Base-by-base conservation (phyloP, 2,113 vertebrate species). In the Butastur rufipennis region DNA sequence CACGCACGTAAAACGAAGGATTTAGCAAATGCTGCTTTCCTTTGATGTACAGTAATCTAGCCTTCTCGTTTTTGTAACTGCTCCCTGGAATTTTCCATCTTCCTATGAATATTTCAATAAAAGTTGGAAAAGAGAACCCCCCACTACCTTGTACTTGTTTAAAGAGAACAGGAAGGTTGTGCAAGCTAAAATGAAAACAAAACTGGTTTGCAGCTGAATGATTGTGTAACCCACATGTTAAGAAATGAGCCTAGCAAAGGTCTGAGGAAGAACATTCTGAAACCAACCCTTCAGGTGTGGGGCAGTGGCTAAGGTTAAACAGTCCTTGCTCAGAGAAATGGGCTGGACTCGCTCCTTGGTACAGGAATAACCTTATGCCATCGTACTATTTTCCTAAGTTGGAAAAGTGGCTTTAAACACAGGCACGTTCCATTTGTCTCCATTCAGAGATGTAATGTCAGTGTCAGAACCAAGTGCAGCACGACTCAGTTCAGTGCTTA, bases 151-250 rank as follows among this genome's bases (percentile, higher is more conserved):
- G 42, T 70, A 26, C 19, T 56, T 27, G 5, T 75, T 82, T 85
- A 36, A 94, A 95, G 94, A 50, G 61, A 83, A 29, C 56, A 85
- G 67, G 62, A 72, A 74, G 18, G 52, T 81, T 93, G 86, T 88
- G 86, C 48, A 94, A 96, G 77, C 26, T 70, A 81, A 79, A 82
- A 87, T 38, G 27, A 65, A 95, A 86, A 85, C 80, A 92, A 78
- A 95, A 32, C 73, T 79, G 66, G 23, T 59, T 91, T 95, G 59
- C 56, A 59, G 56, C 36, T 45, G 61, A 79, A 20, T 20, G 50
- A 42, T 92, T 96, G 92, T 83, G 65, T 58, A 96, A 93, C 38
- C 40, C 22, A 8, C 40, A 3, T 0, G 40, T 86, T 88, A 86
- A 88, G 94, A 88, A 95, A 94, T 6, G 20, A 48, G 66, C 75